A percentile compares a stretch with the other conserved stretches of the same genome.
These are phyloP conservation scores for Latheticus oryzae DNA, from an alignment of 2,888 invertebrate species.

Conservation along the genomic window DNA sequence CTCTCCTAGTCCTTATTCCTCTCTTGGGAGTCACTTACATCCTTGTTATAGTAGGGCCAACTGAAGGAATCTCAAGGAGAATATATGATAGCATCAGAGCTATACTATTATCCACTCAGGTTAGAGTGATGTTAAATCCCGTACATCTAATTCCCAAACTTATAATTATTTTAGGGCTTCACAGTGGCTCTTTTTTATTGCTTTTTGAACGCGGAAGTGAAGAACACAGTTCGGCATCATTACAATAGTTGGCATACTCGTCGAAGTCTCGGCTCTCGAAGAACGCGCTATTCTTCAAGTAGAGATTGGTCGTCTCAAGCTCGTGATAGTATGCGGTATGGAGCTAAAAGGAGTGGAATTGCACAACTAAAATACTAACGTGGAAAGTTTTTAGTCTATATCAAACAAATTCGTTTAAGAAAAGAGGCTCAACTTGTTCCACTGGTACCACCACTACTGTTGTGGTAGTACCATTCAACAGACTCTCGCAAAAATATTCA, in stretches of 20 bases:
- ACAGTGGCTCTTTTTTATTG: constrained; percentile 89
- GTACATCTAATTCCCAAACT: constrained; percentile 38
- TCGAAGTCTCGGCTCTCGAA: constrained; percentile 70
- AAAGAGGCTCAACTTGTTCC: constrained; percentile 80
- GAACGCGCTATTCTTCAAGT: constrained; percentile 73
- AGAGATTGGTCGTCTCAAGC: constrained; percentile 83
- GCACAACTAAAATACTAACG: constrained; percentile 28
- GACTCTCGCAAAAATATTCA: constrained; percentile 42
- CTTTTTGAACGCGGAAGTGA: constrained; percentile 91
- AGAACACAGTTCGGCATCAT: constrained; percentile 83
- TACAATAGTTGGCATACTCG: constrained; percentile 81
- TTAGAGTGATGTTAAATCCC: constrained; percentile 59
- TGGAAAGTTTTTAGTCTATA: constrained; percentile 45
- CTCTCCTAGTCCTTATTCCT: constrained; percentile 88
- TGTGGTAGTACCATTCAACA: constrained; percentile 60
- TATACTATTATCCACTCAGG: constrained; percentile 88
- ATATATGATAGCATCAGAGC: constrained; percentile 83
- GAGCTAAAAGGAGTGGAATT: constrained; percentile 27
- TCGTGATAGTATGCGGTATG: constrained; percentile 81
- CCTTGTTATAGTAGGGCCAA: constrained; percentile 83
- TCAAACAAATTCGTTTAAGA: constrained; percentile 66
- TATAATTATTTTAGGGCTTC: constrained; percentile 79
- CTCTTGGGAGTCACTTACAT: constrained; percentile 90
- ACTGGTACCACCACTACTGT: constrained; percentile 81
- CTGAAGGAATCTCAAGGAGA: constrained; percentile 77